Evolutionary conservation across 2,888 invertebrate species (phyloP).

Genomic region (Agrochola macilenta): DNA sequence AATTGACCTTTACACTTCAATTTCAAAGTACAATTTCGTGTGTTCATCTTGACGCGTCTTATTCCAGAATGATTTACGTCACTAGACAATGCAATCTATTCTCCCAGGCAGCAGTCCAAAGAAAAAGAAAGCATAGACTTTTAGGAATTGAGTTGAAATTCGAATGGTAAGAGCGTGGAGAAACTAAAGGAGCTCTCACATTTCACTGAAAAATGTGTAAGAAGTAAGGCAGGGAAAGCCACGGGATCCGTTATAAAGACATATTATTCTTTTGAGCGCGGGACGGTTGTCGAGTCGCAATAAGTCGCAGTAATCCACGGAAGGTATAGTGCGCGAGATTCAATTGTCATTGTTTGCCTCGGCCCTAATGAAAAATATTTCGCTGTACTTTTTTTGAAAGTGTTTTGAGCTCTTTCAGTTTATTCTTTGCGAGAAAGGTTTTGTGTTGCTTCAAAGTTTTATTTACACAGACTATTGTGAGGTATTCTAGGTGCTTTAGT

Average conservation of each 20-base stretch:
- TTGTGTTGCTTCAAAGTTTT: constrained; percentile 48
- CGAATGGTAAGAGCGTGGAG: constrained; percentile 50
- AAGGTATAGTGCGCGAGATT: constrained; percentile 84
- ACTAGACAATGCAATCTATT: constrained; percentile 89
- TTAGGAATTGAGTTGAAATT: constrained; percentile 68
- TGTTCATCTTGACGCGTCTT: constrained; percentile 73
- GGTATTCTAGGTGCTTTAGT: constrained; percentile 45
- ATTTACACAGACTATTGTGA: constrained; percentile 41
- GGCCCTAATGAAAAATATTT: constrained; percentile 89
- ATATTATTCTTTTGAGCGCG: constrained; percentile 90
- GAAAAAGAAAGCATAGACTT: constrained; percentile 61
- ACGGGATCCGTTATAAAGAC: constrained; percentile 84
- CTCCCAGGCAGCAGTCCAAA: constrained; percentile 65
- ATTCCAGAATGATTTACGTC: constrained; percentile 85
- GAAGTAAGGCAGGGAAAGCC: constrained; percentile 85
- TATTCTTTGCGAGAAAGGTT: constrained; percentile 52
- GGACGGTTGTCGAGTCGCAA: constrained; percentile 84
- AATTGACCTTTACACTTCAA: constrained; percentile 62
- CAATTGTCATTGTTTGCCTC: constrained; percentile 84
- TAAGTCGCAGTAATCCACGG: constrained; percentile 86
- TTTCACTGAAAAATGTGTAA: constrained; percentile 89
- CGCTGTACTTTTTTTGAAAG: constrained; percentile 81
- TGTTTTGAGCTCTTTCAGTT: constrained; percentile 71
- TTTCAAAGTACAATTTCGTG: constrained; percentile 69
- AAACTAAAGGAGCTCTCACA: constrained; percentile 85